Base-by-base conservation (phyloP, 2,113 vertebrate species). In the Alligator sinensis region DNA sequence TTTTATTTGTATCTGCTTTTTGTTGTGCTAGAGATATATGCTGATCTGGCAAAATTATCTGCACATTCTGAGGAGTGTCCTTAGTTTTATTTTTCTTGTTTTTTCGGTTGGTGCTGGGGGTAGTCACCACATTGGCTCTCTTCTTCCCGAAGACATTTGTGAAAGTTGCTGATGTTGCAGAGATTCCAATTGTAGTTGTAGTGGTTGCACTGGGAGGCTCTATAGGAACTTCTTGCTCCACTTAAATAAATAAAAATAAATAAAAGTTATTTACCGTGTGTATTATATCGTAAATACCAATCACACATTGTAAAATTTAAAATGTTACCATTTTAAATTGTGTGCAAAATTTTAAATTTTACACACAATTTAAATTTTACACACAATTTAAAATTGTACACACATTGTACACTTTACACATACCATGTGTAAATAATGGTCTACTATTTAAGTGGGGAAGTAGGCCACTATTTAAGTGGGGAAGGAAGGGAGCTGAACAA, bases 11-110 rank as follows among this genome's bases (percentile, higher is more conserved):
- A 98, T 99, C 99, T 91, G 99, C 98, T 96, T 99, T 99, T 97
- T 99, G 99, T 97, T 99, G 99, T 59, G 99, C 99, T 97, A 99
- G 97, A 85, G 98, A 99, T 98, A 99, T 98, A 98, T 99, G 99
- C 63, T 99, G 98, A 97, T 99, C 99, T 88, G 99, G 99, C 94
- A 99, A 97, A 96, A 99, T 99, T 96, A 99, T 99, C 88, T 99
- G 99, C 96, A 99, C 98, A 55, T 98, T 99, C 80, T 99, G 98
- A 88, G 98, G 98, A 88, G 97, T 98, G 93, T 99, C 99, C 98
- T 99, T 99, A 10, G 99, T 99, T 98, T 99, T 99, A 89, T 99
- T 99, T 98, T 99, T 99, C 98, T 99, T 99, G 96, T 98, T 99
- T 98, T 99, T 99, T 84, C 99, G 98, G n/a, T 99, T 99, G 96